These are phyloP conservation scores for Abscondita cerata DNA, from an alignment of 2,888 invertebrate genomes.

Conservation along the genomic window DNA sequence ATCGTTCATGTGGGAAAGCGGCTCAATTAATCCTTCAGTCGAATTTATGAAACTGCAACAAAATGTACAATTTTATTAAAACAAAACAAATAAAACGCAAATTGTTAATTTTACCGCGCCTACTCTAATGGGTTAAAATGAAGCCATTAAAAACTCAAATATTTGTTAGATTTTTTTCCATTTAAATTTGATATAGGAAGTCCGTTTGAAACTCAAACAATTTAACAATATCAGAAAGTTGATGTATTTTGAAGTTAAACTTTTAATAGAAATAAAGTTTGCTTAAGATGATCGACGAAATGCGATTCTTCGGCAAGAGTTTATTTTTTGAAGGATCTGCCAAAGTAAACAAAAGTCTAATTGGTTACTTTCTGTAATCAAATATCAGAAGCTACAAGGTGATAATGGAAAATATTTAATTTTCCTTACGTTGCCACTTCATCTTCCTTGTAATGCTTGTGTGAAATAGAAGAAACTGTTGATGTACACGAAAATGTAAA, in stretches of 20 bases:
- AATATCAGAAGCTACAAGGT: constrained; percentile 25
- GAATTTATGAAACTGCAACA: constrained; percentile 40
- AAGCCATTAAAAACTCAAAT: constrained; percentile 31
- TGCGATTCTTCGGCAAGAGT: constrained; percentile 20
- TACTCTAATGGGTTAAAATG: constrained; percentile 11
- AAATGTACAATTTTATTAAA: background rate
- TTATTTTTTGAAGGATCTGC: constrained; percentile 29
- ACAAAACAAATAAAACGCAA: background rate
- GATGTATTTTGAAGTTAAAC: constrained; percentile 17
- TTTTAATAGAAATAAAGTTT: constrained; percentile 28
- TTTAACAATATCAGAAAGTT: constrained; percentile 22
- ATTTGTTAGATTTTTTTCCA: constrained; percentile 27
- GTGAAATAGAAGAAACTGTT: no score
- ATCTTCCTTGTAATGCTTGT: background rate
- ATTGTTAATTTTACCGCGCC: constrained; percentile 1
- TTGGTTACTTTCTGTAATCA: constrained; percentile 32
- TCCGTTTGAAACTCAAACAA: constrained; percentile 21
- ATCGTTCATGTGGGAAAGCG: constrained; percentile 48
- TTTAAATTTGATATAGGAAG: constrained; percentile 30
- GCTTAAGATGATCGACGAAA: constrained; percentile 17
- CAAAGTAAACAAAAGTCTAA: constrained; percentile 33
- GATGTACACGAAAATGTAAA: constrained; percentile 6
- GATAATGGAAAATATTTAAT: constrained; percentile 19
- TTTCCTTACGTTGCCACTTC: constrained; percentile 3
- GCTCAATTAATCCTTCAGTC: constrained; percentile 46